Conservation (phyloP, 2,113 vertebrate species). For the Gila orcuttii region DNA sequence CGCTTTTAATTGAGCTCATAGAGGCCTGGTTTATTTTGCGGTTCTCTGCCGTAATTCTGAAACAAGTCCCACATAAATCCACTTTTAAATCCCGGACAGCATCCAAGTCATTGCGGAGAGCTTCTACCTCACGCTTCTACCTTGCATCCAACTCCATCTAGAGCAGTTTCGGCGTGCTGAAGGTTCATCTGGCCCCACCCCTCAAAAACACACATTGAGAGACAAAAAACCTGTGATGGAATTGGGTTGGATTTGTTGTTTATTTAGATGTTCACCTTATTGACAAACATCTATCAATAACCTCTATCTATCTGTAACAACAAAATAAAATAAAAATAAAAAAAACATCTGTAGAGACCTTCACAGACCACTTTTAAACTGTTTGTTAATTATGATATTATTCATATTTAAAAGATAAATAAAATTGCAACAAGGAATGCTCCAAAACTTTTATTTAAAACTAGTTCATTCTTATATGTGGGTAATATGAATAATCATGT, state of each 20-base stretch:
- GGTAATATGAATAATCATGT: background rate
- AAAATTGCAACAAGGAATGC: background rate
- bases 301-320: background rate
- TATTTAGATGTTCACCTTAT: background rate
- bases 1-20: conserved; percentile 50
- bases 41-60: conserved; percentile 59
- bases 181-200: conserved; percentile 66
- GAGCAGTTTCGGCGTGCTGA: conserved; percentile 64
- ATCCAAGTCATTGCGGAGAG: conserved; percentile 65
- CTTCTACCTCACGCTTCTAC: conserved; percentile 61
- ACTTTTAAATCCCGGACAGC: conserved; percentile 67
- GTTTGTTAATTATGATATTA: background rate
- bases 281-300: background rate
- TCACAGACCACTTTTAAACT: background rate
- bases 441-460: background rate
- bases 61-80: conserved; percentile 70
- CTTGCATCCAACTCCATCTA: conserved; percentile 72
- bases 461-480: background rate
- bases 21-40: conserved; percentile 53
- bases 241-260: background rate
- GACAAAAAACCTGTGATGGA: conserved; percentile 69
- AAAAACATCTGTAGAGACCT: background rate
- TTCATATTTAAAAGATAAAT: background rate
- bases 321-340: background rate
- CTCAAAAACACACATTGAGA: conserved; percentile 47